Base-by-base conservation (phyloP, 2,113 vertebrate species). In the Ciconia boyciana region DNA sequence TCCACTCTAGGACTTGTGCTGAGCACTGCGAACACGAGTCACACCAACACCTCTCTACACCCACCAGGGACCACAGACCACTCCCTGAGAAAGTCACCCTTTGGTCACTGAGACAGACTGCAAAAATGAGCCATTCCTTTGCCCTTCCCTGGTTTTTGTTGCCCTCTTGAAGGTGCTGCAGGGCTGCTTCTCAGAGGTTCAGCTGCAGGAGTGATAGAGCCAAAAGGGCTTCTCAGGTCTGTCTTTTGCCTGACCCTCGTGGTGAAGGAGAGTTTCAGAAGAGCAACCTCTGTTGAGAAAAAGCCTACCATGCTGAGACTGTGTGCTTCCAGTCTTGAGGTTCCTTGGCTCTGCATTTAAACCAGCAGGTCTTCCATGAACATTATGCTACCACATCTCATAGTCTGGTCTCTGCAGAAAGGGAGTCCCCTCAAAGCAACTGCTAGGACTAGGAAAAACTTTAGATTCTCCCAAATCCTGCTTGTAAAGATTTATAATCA, bases 271-370 rank as follows among this genome's bases (percentile, higher is more conserved):
- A 11, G 19, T n/a, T 34, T 7, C 80, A 57, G 32, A 39, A 62
- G 25, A 61, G 4, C 9, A 78, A 71, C 36, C 7, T 39, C 41
- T 82, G 25, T 36, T 78, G 51, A 61, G 43, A 82, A 75, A 48
- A 41, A 82, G 11, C 31, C 2, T 39, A 31, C 20, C 43, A n/a
- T 0, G 1, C 20, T 4, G 11, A 65, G 13, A 17, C 17, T 44
- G 10, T 44, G 25, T 19, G 3, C 2, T 1, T 57, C 58, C 49
- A 55, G 3, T 29, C 32, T 29, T 22, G 13, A 65, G 39, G 5
- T 55, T 87, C 19, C 13, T 16, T 77, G 36, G 44, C 32, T 61
- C 22, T 82, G 16, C 13, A 31, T 58, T 91, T 55, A 68, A 68
- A 48, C 26, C 51, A 76, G 6, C 22, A 81, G 28, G 1, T 49